Conservation (phyloP, 2,113 vertebrate species). For the Passer domesticus region DNA sequence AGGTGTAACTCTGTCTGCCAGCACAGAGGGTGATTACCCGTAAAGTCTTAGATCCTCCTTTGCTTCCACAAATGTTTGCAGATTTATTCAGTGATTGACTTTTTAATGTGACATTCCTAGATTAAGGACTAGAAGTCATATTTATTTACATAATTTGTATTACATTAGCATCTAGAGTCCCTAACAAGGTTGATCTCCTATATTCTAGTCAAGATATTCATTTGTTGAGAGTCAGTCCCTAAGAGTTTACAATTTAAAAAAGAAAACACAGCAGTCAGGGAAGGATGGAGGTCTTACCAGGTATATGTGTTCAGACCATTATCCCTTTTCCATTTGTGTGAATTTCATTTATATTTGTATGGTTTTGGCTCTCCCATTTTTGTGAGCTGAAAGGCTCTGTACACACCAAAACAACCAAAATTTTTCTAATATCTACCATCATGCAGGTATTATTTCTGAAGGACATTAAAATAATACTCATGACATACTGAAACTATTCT, state of each 20-base stretch:
- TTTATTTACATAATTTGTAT: neutral
- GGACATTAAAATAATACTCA: neutral
- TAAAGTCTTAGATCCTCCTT: neutral
- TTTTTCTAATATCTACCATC: neutral
- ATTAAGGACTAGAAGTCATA: neutral
- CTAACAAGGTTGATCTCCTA: neutral
- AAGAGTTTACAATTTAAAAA: neutral
- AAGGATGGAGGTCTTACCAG: neutral
- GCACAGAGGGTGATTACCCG: neutral
- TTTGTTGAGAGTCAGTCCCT: neutral
- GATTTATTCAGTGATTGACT: neutral
- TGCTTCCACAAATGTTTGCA: neutral
- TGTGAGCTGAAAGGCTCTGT: neutral
- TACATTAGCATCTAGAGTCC: neutral
- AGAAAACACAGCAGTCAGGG: neutral
- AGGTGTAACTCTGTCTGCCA: neutral
- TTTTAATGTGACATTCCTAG: neutral
- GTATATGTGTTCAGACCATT: neutral
- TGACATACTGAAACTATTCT: neutral
- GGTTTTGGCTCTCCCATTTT: neutral
- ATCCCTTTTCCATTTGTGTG: neutral
- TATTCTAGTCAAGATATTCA: neutral
- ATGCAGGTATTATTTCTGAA: neutral
- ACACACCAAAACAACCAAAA: neutral
- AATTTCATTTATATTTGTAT: neutral